A percentile compares a stretch with the other conserved stretches of the same genome.
These are phyloP conservation scores for Nomada hirtipes DNA, from an alignment of 2,888 invertebrate species.

Conservation along the genomic window DNA sequence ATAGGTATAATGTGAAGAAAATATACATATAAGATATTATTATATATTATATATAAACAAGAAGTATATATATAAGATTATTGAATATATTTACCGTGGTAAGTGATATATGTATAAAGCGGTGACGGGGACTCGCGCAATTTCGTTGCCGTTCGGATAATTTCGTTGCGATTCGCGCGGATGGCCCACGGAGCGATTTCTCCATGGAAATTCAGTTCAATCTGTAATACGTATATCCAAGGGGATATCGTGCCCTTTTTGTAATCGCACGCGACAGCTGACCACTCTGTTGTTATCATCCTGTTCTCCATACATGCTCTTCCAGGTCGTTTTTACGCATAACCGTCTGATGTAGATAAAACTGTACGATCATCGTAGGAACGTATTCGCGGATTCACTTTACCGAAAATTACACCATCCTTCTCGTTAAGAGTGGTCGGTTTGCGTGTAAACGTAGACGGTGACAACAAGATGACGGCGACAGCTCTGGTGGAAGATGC, in stretches of 20 bases:
- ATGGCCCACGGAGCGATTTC: constrained; percentile 36
- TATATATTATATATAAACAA: constrained; percentile 80
- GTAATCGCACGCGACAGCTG: neutral
- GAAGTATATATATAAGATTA: constrained; percentile 73
- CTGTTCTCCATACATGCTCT: constrained; percentile 43
- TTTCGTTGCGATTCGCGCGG: constrained; percentile 42
- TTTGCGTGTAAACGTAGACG: neutral
- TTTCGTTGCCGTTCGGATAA: constrained; percentile 61
- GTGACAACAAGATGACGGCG: neutral
- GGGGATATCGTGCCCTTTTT: constrained; percentile 10
- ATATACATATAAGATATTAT: constrained; percentile 83
- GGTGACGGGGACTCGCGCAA: constrained; percentile 78
- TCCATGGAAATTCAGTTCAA: constrained; percentile 37
- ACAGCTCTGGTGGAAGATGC: constrained; percentile 7
- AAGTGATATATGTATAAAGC: constrained; percentile 81
- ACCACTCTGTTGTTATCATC: constrained; percentile 21
- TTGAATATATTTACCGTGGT: constrained; percentile 82
- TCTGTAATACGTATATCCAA: neutral
- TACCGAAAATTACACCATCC: neutral
- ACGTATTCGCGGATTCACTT: neutral
- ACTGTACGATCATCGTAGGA: neutral
- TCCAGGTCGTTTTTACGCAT: constrained; percentile 39
- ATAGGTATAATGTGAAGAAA: constrained; percentile 82
- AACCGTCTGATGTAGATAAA: constrained; percentile 8
- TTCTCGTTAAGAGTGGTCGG: constrained; percentile 16